Evolutionary conservation across 2,888 invertebrate genomes (phyloP).

Genomic region (Acronicta psi): DNA sequence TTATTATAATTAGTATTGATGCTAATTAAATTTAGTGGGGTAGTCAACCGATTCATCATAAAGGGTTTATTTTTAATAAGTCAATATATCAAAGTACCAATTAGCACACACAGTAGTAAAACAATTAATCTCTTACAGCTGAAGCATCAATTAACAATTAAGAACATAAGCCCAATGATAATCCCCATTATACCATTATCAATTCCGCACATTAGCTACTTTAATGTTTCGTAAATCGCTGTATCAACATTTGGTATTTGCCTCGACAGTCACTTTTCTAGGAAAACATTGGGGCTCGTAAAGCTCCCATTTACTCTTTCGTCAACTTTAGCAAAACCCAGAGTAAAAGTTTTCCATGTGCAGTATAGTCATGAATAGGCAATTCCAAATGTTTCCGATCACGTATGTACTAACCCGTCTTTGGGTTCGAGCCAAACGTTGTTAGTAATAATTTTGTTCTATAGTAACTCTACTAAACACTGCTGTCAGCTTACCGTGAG

Average conservation of each 20-base stretch:
- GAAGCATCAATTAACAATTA: not conserved
- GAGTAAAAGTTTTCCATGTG: conserved; percentile 71
- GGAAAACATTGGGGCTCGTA: conserved; percentile 38
- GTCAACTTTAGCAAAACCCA: conserved; percentile 58
- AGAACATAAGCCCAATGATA: not conserved
- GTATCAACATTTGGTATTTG: conserved; percentile 12
- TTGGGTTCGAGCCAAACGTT: conserved; percentile 76
- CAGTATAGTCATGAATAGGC: conserved; percentile 78
- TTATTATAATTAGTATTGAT: too few species aligned
- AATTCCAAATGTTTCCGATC: conserved; percentile 80
- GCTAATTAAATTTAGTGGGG: too few species aligned
- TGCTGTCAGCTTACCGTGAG: conserved; percentile 23
- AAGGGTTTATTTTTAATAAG: too few species aligned
- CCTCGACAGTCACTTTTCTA: conserved; percentile 11
- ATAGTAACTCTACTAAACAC: conserved; percentile 25
- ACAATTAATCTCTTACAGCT: too few species aligned
- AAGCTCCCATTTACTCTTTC: conserved; percentile 43
- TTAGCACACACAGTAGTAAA: too few species aligned
- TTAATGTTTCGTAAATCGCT: conserved; percentile 22
- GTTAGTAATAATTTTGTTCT: conserved; percentile 69
- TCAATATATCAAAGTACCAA: too few species aligned
- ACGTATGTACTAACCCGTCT: conserved; percentile 76
- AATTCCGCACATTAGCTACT: not conserved
- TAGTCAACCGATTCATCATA: too few species aligned
- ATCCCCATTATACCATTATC: too few species aligned